A percentile compares a stretch with the other conserved stretches of the same genome.
Evolutionary conservation across 2,888 invertebrate genomes (phyloP).

Genomic region (Drosophila lacicola): DNA sequence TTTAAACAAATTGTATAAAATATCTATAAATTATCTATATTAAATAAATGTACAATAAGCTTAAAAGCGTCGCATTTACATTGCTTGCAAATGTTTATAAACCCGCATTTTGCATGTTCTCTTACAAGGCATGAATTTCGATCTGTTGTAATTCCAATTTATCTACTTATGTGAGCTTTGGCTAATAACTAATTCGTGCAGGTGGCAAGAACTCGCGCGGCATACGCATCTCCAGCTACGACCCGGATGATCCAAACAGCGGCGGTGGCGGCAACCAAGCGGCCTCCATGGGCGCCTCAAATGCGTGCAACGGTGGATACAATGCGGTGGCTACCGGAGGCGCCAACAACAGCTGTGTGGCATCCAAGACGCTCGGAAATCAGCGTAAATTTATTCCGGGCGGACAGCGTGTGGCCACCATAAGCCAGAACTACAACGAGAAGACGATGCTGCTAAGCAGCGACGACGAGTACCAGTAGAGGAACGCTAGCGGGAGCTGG

Average conservation of each 20-base stretch:
- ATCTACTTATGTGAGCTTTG: slow-evolving; percentile 20
- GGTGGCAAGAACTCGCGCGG: slow-evolving; percentile 89
- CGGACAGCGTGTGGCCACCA: slow-evolving; percentile 91
- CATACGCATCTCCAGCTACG: slow-evolving; percentile 89
- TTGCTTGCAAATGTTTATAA: slow-evolving; percentile 31
- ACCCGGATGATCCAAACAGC: slow-evolving; percentile 88
- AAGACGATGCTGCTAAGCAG: slow-evolving; percentile 98
- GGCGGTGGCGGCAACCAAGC: slow-evolving; percentile 41
- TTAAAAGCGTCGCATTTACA: slow-evolving; percentile 51
- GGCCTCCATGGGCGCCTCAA: slow-evolving; percentile 27
- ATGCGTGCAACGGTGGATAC: slow-evolving; percentile 81
- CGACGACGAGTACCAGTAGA: slow-evolving; percentile 96
- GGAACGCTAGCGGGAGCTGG: slow-evolving; percentile 1
- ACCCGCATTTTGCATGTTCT: slow-evolving; percentile 56
- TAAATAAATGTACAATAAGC: slow-evolving; percentile 76
- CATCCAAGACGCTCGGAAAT: slow-evolving; percentile 85
- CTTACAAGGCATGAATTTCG: slow-evolving; percentile 35
- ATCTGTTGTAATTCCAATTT: slow-evolving; percentile 9
- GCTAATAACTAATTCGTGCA: slow-evolving; percentile 64
- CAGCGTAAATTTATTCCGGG: slow-evolving; percentile 87
- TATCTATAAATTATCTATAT: slow-evolving; percentile 58
- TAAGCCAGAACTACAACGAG: slow-evolving; percentile 95
- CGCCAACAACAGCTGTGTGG: slow-evolving; percentile 84
- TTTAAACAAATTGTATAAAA: slow-evolving; percentile 72
- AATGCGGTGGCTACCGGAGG: slow-evolving; percentile 72